Percentiles rank a stretch among this genome's conserved stretches.
Conservation (phyloP, 2,888 invertebrate species). For the Tenthredo notha region DNA sequence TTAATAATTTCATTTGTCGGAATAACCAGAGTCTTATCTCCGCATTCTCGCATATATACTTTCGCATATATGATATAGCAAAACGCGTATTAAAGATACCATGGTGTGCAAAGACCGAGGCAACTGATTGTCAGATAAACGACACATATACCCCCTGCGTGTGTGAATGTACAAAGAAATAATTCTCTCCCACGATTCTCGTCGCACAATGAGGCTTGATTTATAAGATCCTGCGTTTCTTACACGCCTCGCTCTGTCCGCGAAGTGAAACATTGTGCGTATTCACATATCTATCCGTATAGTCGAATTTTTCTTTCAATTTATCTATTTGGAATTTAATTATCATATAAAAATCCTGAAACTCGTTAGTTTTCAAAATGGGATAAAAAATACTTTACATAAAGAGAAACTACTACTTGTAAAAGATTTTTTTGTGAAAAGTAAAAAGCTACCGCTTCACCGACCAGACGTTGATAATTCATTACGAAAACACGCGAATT, state of each 20-base stretch:
- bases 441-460: not conserved
- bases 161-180: slow-evolving; percentile 14
- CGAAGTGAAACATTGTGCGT: not conserved
- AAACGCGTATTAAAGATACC: not conserved
- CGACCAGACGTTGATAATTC: not conserved
- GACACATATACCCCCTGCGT: not conserved
- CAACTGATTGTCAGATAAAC: slow-evolving; percentile 27
- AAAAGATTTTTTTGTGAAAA: not conserved
- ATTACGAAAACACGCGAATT: not conserved
- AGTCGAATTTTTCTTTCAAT: not conserved
- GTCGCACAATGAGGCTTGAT: slow-evolving; percentile 58
- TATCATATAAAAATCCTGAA: no score
- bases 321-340: not conserved
- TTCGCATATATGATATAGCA: not conserved
- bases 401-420: not conserved
- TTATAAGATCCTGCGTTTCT: slow-evolving; percentile 59
- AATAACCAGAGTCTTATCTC: slow-evolving; percentile 1
- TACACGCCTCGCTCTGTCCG: not conserved
- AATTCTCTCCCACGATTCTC: slow-evolving; percentile 45
- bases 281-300: not conserved
- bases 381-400: not conserved
- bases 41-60: not conserved
- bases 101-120: not conserved
- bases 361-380: no score
- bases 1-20: not conserved